Evolutionary conservation across 2,113 vertebrate genomes (phyloP).

Genomic region (Chrysemys picta): DNA sequence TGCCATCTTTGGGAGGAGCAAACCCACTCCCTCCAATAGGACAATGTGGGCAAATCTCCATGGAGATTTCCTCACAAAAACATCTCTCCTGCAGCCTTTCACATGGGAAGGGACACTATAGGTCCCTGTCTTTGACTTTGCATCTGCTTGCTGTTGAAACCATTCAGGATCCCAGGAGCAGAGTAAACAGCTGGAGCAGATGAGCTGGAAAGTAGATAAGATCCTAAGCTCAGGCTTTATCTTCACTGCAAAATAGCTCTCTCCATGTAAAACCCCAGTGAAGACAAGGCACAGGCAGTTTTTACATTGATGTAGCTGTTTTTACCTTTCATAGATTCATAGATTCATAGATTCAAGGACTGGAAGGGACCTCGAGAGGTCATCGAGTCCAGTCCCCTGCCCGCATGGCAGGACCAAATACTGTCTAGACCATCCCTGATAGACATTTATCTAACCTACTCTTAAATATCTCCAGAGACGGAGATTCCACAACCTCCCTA

Average conservation of each 20-base stretch:
- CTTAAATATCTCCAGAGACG: too few relatives aligned
- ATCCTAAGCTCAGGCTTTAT: background rate
- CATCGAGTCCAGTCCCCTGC: too few relatives aligned
- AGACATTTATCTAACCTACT: too few relatives aligned
- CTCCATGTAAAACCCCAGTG: background rate
- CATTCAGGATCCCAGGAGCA: background rate
- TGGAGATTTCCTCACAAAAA: background rate
- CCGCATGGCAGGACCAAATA: too few relatives aligned
- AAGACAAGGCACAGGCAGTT: background rate
- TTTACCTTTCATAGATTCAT: too few relatives aligned
- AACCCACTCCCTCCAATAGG: background rate
- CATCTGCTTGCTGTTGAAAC: background rate
- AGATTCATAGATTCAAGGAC: too few relatives aligned
- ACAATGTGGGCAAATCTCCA: background rate
- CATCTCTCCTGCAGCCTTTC: background rate
- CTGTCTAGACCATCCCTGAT: too few relatives aligned
- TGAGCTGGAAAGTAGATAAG: background rate
- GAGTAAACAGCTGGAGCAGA: background rate
- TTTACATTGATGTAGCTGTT: background rate
- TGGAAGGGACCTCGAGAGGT: too few relatives aligned
- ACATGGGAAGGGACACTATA: background rate
- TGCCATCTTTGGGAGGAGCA: background rate
- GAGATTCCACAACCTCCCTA: too few relatives aligned
- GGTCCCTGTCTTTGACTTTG: background rate
- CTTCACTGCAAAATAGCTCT: fast-evolving